Base-by-base conservation (phyloP, 2,888 invertebrate genomes). In the Mesorhabditis sp. region DNA sequence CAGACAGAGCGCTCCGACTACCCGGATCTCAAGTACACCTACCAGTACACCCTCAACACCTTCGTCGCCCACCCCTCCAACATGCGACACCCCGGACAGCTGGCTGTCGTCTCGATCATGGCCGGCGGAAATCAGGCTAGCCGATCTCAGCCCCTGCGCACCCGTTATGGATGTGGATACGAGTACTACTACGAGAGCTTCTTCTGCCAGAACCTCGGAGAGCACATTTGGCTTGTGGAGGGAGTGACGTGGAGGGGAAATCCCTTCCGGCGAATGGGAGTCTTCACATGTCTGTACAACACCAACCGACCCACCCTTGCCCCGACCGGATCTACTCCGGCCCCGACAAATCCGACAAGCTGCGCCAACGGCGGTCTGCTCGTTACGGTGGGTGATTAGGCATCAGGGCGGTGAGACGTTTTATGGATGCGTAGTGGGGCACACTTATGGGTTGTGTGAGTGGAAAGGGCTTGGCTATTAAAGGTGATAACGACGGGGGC, bases 201-300 rank as follows among this genome's bases (percentile, higher is more conserved):
- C 70, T 68, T 70, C 66, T 80, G 79, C 68, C 65, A 13, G 15
- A 71, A 69, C 15, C 42, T 67, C 10, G 76, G 76, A 67, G 63
- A 71, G 68, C 73, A 72, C 28, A 72, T 63, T n/a, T 43, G 62
- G 43, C 73, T 76, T 69, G 70, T 76, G 7, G 77, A 78, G 65
- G 80, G 80, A 50, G 68, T 73, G 61, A 76, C 74, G 42, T 74
- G 74, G 69, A 13, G 62, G 61, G 81, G 81, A 15, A 75, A 79
- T 69, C 66, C 63, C 42, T 81, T 81, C 77, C 72, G 80, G 7
- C 70, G 81, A 69, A 73, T 76, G 45, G 62, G 73, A 2, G 45
- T 72, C 13, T 76, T 79, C 67, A 65, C 66, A 41, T 80, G 80
- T 62, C 62, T 76, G 6, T 70, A 76, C 76, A 63, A 76, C n/a